Evolutionary conservation across 2,888 invertebrate species (phyloP).

Genomic region (Arge pagana): DNA sequence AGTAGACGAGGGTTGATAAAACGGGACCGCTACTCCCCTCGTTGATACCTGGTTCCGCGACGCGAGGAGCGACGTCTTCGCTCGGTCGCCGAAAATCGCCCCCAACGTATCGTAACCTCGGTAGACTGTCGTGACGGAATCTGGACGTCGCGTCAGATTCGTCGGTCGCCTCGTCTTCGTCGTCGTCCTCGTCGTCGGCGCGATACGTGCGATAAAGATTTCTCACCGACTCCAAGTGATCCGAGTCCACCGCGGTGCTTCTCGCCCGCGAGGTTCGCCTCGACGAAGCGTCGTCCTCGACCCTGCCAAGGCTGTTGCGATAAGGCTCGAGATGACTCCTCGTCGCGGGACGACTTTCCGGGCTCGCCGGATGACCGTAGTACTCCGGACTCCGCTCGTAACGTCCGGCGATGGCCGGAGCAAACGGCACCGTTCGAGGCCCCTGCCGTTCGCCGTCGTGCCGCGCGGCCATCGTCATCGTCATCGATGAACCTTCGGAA

Average conservation of each 20-base stretch:
- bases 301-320: not conserved
- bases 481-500: constrained; percentile 20
- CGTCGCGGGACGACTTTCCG: too few species aligned
- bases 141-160: constrained; percentile 2
- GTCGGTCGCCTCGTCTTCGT: not conserved
- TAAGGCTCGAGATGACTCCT: constrained; percentile 11
- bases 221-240: not conserved
- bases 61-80: not conserved
- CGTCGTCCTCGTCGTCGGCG: not conserved
- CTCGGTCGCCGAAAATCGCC: too few species aligned
- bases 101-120: constrained; percentile 7
- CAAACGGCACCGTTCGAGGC: not conserved
- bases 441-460: not conserved
- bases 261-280: not conserved
- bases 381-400: not conserved
- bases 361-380: not conserved
- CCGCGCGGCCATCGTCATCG: not conserved
- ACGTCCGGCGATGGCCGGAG: not conserved
- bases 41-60: not conserved
- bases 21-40: not conserved
- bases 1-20: not conserved
- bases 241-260: not conserved
- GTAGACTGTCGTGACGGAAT: constrained; percentile 14
- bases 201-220: not conserved
- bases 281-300: not conserved